Conservation (phyloP, 2,888 invertebrate species). For the Eupithecia inturbata region DNA sequence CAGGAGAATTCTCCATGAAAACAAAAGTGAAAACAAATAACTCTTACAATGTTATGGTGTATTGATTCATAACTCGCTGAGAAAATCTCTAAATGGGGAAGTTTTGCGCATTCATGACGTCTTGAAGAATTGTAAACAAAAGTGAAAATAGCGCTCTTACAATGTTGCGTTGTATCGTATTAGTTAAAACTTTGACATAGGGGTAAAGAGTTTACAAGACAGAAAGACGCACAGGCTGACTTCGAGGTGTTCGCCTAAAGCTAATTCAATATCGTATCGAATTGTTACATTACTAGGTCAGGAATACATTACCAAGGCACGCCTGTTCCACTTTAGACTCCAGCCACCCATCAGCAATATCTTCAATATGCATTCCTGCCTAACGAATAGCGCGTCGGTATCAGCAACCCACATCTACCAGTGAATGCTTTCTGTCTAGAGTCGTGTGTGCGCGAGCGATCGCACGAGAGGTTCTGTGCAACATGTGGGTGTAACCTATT, state of each 20-base stretch:
- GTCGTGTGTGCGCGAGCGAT: neutral
- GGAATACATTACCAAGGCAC: neutral
- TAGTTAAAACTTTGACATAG: too few relatives aligned
- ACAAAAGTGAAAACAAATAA: constrained; percentile 33
- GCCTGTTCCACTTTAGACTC: constrained; percentile 1
- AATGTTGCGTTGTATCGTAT: neutral
- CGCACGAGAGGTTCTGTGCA: neutral
- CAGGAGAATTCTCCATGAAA: constrained; percentile 12
- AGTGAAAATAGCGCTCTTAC: constrained; percentile 1
- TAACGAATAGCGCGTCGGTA: constrained; percentile 2
- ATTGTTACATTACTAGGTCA: neutral
- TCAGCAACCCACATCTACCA: neutral
- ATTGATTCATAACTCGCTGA: constrained; percentile 5
- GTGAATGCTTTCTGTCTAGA: neutral
- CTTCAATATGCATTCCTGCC: neutral
- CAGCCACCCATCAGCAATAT: constrained; percentile 4
- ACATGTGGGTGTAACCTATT: neutral
- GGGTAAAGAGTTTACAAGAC: neutral
- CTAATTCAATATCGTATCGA: neutral
- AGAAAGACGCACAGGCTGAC: neutral
- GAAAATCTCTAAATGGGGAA: neutral
- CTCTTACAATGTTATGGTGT: constrained; percentile 29
- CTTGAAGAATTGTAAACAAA: neutral
- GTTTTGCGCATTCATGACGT: neutral
- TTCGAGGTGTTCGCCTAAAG: too few relatives aligned